A percentile compares a stretch with the other conserved stretches of the same genome.
phyloP scores from a whole-genome alignment of 2,888 invertebrate genomes.

The Pammene aurita region DNA sequence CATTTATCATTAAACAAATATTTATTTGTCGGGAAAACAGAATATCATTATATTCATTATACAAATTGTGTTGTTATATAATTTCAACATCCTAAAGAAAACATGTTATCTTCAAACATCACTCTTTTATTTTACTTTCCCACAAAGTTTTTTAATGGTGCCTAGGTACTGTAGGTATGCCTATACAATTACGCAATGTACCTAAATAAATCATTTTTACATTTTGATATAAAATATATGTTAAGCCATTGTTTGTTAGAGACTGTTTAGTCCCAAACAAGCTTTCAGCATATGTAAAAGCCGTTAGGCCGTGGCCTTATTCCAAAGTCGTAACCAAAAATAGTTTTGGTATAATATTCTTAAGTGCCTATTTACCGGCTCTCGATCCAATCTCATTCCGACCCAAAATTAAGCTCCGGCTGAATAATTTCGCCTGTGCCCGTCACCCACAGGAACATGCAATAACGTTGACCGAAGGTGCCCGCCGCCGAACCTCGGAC shows the following conservation, averaged over 20 bases:
- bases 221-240: too few species aligned
- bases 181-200: too few species aligned
- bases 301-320: conserved; percentile 7
- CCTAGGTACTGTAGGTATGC: too few species aligned
- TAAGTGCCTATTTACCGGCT: conserved; percentile 40
- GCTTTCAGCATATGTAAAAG: conserved; percentile 18
- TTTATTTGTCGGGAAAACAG: too few species aligned
- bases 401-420: conserved; percentile 40
- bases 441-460: conserved; percentile 38
- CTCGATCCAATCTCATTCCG: conserved; percentile 38
- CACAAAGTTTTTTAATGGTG: not conserved
- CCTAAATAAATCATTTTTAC: too few species aligned
- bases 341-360: conserved; percentile 39
- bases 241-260: not conserved
- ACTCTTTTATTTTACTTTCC: too few species aligned
- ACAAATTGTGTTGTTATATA: too few species aligned
- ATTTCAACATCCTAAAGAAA: too few species aligned
- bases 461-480: conserved; percentile 36
- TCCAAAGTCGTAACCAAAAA: conserved; percentile 29
- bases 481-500: conserved; percentile 2
- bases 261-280: conserved; percentile 9
- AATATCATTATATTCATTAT: too few species aligned
- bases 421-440: conserved; percentile 36
- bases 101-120: too few species aligned
- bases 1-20: too few species aligned